Conservation (phyloP, 2,888 invertebrate species). For the Dioctria linearis region DNA sequence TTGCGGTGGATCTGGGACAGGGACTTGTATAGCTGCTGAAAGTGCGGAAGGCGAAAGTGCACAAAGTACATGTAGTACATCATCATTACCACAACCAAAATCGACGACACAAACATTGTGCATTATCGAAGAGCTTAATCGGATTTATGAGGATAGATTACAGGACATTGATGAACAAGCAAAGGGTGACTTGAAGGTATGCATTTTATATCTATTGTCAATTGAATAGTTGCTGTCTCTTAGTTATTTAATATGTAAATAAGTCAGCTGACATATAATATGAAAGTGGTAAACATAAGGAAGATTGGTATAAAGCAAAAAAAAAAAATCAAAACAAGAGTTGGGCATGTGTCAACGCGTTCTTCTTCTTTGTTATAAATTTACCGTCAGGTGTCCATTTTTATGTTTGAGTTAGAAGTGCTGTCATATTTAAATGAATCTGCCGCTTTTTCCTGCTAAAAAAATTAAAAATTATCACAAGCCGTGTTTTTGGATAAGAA, state of each 20-base stretch:
- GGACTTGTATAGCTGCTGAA: too few species aligned
- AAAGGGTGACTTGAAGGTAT: constrained; percentile 66
- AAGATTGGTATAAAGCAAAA: neutral
- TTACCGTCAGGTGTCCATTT: too few species aligned
- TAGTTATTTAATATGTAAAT: neutral
- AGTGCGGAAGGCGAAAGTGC: neutral
- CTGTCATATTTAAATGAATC: too few species aligned
- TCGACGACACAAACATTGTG: neutral
- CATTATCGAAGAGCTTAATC: constrained; percentile 73
- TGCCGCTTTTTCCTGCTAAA: too few species aligned
- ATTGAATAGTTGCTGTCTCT: neutral
- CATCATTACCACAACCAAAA: neutral
- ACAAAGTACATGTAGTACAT: neutral
- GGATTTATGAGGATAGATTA: constrained; percentile 76
- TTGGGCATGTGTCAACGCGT: neutral
- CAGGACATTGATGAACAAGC: constrained; percentile 73
- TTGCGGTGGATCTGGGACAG: neutral
- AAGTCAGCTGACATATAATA: constrained; percentile 26
- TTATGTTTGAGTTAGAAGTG: too few species aligned
- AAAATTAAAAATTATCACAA: too few species aligned
- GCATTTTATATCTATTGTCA: neutral
- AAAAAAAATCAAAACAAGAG: neutral
- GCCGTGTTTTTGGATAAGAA: too few species aligned
- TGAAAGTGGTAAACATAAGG: neutral
- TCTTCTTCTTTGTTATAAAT: neutral